Evolutionary conservation across 2,888 invertebrate genomes (phyloP).

Genomic region (Bombylius discolor): DNA sequence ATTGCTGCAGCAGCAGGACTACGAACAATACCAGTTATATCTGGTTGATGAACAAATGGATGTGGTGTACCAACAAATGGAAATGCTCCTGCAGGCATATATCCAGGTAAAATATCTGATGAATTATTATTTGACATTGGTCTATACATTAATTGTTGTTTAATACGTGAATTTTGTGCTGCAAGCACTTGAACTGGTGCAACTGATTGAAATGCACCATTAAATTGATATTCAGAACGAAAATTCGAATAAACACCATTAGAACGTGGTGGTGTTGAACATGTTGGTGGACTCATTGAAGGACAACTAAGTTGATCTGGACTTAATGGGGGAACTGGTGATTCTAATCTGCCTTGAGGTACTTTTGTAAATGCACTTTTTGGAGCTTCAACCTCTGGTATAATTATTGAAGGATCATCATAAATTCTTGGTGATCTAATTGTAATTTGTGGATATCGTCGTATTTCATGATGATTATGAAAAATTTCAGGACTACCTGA

Average conservation of each 20-base stretch:
- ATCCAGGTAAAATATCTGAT: constrained; percentile 23
- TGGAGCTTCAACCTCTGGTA: constrained; percentile 37
- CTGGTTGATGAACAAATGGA: constrained; percentile 22
- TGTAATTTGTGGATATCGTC: constrained; percentile 29
- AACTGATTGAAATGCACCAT: constrained; percentile 34
- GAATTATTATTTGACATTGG: constrained; percentile 15
- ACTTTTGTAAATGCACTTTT: constrained; percentile 83
- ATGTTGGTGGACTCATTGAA: constrained; percentile 60
- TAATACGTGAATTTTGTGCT: constrained; percentile 29
- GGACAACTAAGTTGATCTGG: constrained; percentile 67
- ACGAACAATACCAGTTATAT: constrained; percentile 43
- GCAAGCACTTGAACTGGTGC: constrained; percentile 27
- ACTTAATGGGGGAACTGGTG: constrained; percentile 53
- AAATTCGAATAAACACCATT: constrained; percentile 31
- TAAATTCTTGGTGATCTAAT: constrained; percentile 26
- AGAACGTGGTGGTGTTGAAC: constrained; percentile 44
- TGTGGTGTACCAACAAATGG: constrained; percentile 27
- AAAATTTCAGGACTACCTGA: constrained; percentile 21
- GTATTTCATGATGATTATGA: constrained; percentile 25
- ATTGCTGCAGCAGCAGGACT: constrained; percentile 60
- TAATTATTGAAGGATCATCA: constrained; percentile 33
- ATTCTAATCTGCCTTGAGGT: constrained; percentile 24
- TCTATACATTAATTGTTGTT: constrained; percentile 32
- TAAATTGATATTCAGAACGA: constrained; percentile 33
- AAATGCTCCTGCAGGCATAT: constrained; percentile 18